Evolutionary conservation across 2,113 vertebrate species (phyloP), one percentile per base, ranked within the genome.

Genomic region (Setophaga coronata): DNA sequence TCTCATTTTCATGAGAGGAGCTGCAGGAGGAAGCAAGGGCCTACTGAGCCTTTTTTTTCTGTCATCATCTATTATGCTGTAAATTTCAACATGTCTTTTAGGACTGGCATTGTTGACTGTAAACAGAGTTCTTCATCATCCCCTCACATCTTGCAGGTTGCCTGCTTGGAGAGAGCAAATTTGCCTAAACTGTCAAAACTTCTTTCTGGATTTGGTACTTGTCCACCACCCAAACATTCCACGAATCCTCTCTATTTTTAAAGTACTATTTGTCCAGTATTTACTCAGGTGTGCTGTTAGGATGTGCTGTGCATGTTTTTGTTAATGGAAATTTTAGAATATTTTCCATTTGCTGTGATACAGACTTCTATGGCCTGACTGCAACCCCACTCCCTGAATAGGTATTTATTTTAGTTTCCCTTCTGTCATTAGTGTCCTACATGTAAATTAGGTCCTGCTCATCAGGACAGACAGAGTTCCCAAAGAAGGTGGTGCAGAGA

Each of bases 311-410:
- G 9, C 7, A 34, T 7, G 5, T 43, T 45, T 79, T 56, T n/a
- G n/a, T n/a, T 62, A 54, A 47, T 36, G 26, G 47, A 54, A 77
- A 62, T 67, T 40, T 62, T 66, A 34, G 42, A 88, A 42, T 28
- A 20, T n/a, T 93, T 86, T 83, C 69, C 7, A 6, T 73, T 82
- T 40, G 6, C 42, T 60, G 11, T 80, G 28, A 20, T 28, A 62
- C 0, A 4, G 7, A 50, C 2, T n/a, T 53, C 11, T 36, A 10
- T 0, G 1, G 13, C 20, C 48, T 36, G 24, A 54, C 33, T 54
- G 24, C 65, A 91, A 18, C 40, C 42, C 54, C 31, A 19, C 31
- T 57, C 8, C 24, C n/a, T 73, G 33, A 28, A 58, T 1, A 66
- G 20, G 5, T 62, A 66, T 73, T 82, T 80, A 58, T 85, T 94